These are phyloP conservation scores for Mnemiopsis leidyi DNA, from an alignment of 37 sponge, comb jelly and placozoan genomes.

Conservation along the genomic window DNA sequence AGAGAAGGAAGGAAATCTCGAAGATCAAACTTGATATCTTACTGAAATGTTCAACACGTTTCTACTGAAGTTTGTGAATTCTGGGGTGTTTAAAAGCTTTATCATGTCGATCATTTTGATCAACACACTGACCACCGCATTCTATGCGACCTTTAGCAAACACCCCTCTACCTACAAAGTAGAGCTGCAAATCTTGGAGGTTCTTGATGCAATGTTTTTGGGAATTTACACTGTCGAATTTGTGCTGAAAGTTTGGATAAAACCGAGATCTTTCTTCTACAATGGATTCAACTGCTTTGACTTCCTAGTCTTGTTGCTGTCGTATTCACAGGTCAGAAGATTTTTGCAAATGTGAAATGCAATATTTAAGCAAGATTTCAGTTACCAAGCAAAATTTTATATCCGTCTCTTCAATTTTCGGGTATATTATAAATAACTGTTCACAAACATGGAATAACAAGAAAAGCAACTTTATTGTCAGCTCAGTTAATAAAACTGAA, in stretches of 20 bases:
- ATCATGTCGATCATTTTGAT: not conserved
- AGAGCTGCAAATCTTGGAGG: not conserved
- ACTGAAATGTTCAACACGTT: not conserved
- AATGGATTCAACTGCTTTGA: conserved; percentile 48
- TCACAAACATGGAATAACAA: too few species aligned
- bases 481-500: not conserved
- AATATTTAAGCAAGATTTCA: too few species aligned
- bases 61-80: conserved; percentile 1
- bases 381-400: too few species aligned
- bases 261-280: not conserved
- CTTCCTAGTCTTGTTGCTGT: not conserved
- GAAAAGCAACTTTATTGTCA: too few species aligned
- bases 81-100: not conserved
- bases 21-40: not conserved
- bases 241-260: not conserved
- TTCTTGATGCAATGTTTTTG: not conserved
- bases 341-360: too few species aligned
- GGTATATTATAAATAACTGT: too few species aligned
- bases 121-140: conserved; percentile 3
- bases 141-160: not conserved
- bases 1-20: not conserved
- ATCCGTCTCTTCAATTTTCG: too few species aligned
- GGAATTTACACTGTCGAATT: conserved; percentile 11
- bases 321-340: conserved; percentile 35
- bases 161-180: not conserved